Evolutionary conservation across 2,888 invertebrate genomes (phyloP), one percentile per base, ranked within the genome.

Genomic region (Pollenia griseotomentosa): DNA sequence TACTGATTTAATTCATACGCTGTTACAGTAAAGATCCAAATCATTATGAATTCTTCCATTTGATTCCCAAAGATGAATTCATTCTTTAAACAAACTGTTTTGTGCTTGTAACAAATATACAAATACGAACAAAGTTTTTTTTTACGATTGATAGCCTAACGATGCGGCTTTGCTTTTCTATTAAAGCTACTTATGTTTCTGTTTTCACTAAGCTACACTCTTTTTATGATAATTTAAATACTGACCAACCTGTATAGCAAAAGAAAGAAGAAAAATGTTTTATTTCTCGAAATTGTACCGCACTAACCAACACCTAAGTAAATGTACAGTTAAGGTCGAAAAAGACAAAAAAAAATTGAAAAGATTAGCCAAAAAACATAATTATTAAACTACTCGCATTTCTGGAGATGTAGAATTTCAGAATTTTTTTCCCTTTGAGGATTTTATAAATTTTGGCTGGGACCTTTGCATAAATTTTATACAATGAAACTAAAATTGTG

Each of bases 141-240:
- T 78, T 23, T 48, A 16, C 71, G 61, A 83, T 44, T 83, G 75
- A 77, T 61, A 66, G 63, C 40, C 70, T 65, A 63, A 83, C 57
- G 59, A 53, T 74, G 84, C 73, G 79, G 79, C 73, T 74, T 79
- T 53, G 71, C 73, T 53, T 84, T 84, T 71, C 19, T 59, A 84
- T 68, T 79, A 66, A 79, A 73, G 59, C 59, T 33, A 78, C 23
- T 77, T 68, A n/a, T 65, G 46, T 48, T 65, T 82, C 59, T 19
- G 48, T 42, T 61, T 79, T 66, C 68, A 40, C 65, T 81, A 48
- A 44, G 65, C 63, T 65, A 46, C 68, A 51, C 23, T 79, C 44
- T 65, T 70, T 80, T 66, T 80, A 65, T 75, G 74, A 79, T 79
- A 48, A 79, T 71, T 83, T 75, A 65, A 65, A 86, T 79, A 70